These are phyloP conservation scores for Sarcophaga peregrina DNA, from an alignment of 1,140 invertebrate species.

Conservation along the genomic window DNA sequence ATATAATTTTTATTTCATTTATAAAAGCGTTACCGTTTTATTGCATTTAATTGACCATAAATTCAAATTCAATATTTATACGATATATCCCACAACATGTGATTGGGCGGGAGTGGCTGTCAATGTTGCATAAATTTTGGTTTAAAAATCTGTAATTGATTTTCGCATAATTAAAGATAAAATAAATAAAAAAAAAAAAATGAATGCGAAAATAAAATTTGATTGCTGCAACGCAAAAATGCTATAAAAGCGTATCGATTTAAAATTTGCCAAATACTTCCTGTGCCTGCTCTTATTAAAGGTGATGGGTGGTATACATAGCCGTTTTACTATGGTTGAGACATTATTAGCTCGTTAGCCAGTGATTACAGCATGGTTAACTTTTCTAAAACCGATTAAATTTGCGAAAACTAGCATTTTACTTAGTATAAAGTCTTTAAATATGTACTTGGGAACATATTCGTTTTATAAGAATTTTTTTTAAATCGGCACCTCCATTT, in stretches of 20 bases:
- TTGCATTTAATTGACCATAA: conserved; percentile 12
- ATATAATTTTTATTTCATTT: neutral
- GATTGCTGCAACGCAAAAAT: neutral
- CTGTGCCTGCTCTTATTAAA: neutral
- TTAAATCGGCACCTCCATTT: no score
- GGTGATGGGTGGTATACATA: no score
- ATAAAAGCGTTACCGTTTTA: neutral
- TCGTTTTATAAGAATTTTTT: no score
- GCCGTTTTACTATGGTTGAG: neutral
- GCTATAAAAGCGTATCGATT: neutral
- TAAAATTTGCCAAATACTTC: neutral
- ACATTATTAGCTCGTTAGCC: neutral
- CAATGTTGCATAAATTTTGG: neutral
- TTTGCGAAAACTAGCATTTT: no score
- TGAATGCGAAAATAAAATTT: neutral
- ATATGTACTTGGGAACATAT: no score
- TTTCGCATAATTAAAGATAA: conserved; percentile 15
- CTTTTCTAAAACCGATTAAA: no score
- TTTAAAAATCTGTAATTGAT: conserved; percentile 1
- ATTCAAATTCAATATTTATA: conserved; percentile 19
- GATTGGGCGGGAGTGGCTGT: neutral
- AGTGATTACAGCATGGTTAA: no score
- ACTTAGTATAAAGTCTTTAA: no score
- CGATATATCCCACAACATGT: no score
- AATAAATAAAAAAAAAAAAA: neutral